These are phyloP conservation scores for Pteria penguin DNA, from an alignment of 2,888 invertebrate genomes.

Conservation along the genomic window DNA sequence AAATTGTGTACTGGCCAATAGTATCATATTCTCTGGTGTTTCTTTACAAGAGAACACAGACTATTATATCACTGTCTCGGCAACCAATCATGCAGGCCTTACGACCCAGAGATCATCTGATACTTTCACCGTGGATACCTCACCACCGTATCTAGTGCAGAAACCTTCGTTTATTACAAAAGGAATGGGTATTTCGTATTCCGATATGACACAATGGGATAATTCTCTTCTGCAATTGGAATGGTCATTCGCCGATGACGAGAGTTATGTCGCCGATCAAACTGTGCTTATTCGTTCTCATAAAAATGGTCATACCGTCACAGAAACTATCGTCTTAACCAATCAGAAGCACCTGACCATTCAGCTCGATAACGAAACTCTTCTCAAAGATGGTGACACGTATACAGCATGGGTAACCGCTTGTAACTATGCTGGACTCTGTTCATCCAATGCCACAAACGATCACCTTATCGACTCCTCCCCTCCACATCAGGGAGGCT, in stretches of 20 bases:
- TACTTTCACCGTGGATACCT: slow-evolving; percentile 53
- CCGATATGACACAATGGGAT: slow-evolving; percentile 33
- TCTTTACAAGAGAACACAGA: not conserved
- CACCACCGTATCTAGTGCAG: slow-evolving; percentile 38
- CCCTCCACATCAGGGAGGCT: slow-evolving; percentile 46
- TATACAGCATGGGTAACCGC: slow-evolving; percentile 37
- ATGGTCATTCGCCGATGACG: slow-evolving; percentile 45
- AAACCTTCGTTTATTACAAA: slow-evolving; percentile 31
- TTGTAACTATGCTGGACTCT: slow-evolving; percentile 49
- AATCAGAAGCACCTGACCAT: slow-evolving; percentile 25
- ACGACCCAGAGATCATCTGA: slow-evolving; percentile 45
- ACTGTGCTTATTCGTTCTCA: slow-evolving; percentile 34
- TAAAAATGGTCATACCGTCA: slow-evolving; percentile 23
- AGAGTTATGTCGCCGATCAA: slow-evolving; percentile 45
- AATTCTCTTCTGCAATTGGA: slow-evolving; percentile 32
- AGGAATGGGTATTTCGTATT: not conserved
- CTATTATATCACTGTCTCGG: slow-evolving; percentile 43
- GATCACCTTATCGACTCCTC: slow-evolving; percentile 42
- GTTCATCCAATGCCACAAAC: slow-evolving; percentile 30
- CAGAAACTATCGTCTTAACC: slow-evolving; percentile 14
- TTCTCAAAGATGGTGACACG: slow-evolving; percentile 37
- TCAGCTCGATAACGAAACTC: slow-evolving; percentile 13
- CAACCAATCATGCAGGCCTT: slow-evolving; percentile 52
- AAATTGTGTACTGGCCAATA: slow-evolving; percentile 36
- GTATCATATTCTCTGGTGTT: slow-evolving; percentile 24